Evolutionary conservation across 2,113 vertebrate genomes (phyloP).

Genomic region (Chaetodon auriga): DNA sequence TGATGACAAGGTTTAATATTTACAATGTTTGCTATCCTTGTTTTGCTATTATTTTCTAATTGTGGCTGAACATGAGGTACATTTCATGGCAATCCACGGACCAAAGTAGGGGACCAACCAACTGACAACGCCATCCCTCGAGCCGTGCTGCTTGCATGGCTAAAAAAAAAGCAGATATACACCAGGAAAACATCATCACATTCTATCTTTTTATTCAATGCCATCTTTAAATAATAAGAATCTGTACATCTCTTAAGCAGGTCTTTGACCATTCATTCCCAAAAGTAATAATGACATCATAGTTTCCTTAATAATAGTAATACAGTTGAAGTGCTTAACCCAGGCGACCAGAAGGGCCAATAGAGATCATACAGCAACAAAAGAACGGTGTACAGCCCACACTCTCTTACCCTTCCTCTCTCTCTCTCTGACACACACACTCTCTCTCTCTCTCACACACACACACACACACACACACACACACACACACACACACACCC

Average conservation of each 20-base stretch:
- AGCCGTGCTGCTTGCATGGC: no score
- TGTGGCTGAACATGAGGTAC: no score
- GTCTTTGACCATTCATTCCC: slow-evolving; percentile 73
- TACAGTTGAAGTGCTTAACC: slow-evolving; percentile 78
- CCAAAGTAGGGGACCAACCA: neutral
- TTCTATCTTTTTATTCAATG: slow-evolving; percentile 81
- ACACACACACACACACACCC: slow-evolving; percentile 2
- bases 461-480: neutral
- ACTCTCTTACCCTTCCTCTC: neutral
- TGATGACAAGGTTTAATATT: no score
- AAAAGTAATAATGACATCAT: slow-evolving; percentile 73
- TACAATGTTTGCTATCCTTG: no score
- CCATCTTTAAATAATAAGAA: slow-evolving; percentile 82
- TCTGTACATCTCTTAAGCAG: slow-evolving; percentile 77
- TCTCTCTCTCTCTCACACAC: slow-evolving; percentile 9
- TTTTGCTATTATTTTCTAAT: no score
- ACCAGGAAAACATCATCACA: slow-evolving; percentile 25
- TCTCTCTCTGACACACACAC: no score
- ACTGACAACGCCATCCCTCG: rapidly evolving
- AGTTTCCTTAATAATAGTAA: slow-evolving; percentile 73
- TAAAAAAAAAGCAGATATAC: neutral
- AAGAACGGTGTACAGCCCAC: slow-evolving; percentile 52
- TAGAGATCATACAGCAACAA: slow-evolving; percentile 67
- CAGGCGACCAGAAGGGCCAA: slow-evolving; percentile 58
- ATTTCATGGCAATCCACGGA: neutral